Percentiles rank a stretch among this genome's conserved stretches.
Conservation (phyloP, 2,113 vertebrate genomes). For the Perccottus glenii region DNA sequence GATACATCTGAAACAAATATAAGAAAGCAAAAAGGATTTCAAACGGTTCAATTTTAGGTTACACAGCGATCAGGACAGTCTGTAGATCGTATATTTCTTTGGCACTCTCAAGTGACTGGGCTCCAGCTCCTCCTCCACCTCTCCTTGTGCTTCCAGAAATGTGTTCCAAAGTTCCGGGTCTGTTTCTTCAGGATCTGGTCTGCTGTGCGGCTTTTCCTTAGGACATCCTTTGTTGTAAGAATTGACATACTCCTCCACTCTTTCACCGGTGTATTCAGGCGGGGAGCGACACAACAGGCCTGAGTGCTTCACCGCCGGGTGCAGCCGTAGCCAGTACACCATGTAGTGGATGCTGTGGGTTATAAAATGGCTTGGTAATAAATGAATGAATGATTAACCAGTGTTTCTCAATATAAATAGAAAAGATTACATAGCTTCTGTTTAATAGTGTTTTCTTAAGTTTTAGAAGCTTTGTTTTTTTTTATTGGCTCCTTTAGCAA, state of each 20-base stretch:
- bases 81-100: slow-evolving; percentile 66
- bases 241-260: slow-evolving; percentile 60
- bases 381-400: neutral
- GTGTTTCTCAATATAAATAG: neutral
- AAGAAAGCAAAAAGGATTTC: slow-evolving; percentile 3
- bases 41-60: slow-evolving; percentile 9
- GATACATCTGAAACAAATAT: slow-evolving; percentile 54
- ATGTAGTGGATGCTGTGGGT: slow-evolving; percentile 73
- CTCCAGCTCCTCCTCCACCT: slow-evolving; percentile 69
- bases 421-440: no score
- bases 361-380: neutral
- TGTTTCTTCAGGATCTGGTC: slow-evolving; percentile 25
- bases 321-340: slow-evolving; percentile 73
- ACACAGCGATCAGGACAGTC: slow-evolving; percentile 56
- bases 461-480: no score
- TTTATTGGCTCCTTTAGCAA: no score
- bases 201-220: slow-evolving; percentile 51
- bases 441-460: no score
- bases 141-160: slow-evolving; percentile 56
- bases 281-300: slow-evolving; percentile 70
- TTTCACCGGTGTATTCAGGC: slow-evolving; percentile 48
- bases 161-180: slow-evolving; percentile 62
- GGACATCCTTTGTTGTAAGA: slow-evolving; percentile 72
- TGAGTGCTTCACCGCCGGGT: slow-evolving; percentile 61
- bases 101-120: slow-evolving; percentile 59